These are phyloP conservation scores for Syrista parreyssii DNA, from an alignment of 2,888 invertebrate genomes.

Conservation along the genomic window DNA sequence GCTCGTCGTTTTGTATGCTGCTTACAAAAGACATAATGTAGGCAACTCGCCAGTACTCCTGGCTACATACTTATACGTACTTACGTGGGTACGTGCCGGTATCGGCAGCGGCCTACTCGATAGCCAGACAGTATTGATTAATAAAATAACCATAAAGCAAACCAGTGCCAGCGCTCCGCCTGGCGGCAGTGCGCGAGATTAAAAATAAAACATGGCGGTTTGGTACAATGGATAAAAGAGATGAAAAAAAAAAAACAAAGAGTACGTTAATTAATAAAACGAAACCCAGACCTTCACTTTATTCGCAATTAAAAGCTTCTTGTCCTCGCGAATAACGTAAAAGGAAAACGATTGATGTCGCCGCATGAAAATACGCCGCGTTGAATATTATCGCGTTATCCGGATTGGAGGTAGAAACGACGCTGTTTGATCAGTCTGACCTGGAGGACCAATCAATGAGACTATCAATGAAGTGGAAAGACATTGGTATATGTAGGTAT, in stretches of 20 bases:
- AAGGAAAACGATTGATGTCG: background rate
- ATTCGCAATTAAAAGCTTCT: background rate
- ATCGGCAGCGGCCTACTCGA: conserved; percentile 37
- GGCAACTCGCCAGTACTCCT: conserved; percentile 2
- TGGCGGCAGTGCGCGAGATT: conserved; percentile 12
- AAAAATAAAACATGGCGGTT: conserved; percentile 12
- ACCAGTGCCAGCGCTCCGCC: background rate
- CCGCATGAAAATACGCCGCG: background rate
- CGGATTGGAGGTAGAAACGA: background rate
- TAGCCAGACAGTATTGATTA: conserved; percentile 47
- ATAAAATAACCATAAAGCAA: conserved; percentile 48
- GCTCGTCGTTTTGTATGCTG: background rate
- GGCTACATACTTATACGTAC: background rate
- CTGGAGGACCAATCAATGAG: background rate
- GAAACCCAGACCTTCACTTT: background rate
- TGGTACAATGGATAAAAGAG: conserved; percentile 11
- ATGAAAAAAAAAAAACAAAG: conserved; percentile 1
- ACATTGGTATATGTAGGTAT: background rate
- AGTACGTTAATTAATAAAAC: background rate
- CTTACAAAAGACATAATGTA: conserved; percentile 2
- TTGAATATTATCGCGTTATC: background rate
- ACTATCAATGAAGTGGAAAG: background rate
- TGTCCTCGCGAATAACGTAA: background rate
- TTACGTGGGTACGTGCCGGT: conserved; percentile 15
- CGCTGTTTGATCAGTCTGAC: background rate